Conservation (phyloP, 2,113 vertebrate species). For the Paramormyrops kingsleyae region DNA sequence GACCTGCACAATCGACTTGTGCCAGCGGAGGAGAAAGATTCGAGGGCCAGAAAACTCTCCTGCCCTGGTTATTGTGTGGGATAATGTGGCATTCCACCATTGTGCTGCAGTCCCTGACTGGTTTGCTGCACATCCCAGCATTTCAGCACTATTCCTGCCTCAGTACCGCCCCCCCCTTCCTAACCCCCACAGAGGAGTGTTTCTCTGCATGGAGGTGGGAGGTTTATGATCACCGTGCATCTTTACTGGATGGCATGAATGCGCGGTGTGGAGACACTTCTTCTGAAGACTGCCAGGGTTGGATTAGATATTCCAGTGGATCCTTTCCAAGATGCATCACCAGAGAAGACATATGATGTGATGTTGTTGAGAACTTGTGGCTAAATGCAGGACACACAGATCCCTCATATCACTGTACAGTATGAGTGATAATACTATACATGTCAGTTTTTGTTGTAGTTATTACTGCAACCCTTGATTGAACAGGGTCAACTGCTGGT, state of each 20-base stretch:
- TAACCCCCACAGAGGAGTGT: not conserved
- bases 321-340: not conserved
- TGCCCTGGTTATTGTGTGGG: not conserved
- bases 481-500: too few species aligned
- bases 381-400: not conserved
- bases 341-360: not conserved
- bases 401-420: not conserved
- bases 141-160: not conserved
- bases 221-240: not conserved
- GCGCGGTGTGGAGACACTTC: not conserved
- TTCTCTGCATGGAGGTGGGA: not conserved
- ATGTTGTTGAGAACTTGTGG: not conserved
- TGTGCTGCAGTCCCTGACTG: not conserved
- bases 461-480: not conserved
- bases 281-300: not conserved
- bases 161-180: not conserved
- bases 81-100: not conserved
- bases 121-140: not conserved
- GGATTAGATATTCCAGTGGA: not conserved
- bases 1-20: not conserved
- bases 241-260: not conserved
- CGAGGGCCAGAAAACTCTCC: not conserved
- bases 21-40: not conserved
- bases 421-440: not conserved
- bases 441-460: not conserved